Base-by-base conservation (phyloP, 2,113 vertebrate genomes). In the Cynopterus brachyotis region DNA sequence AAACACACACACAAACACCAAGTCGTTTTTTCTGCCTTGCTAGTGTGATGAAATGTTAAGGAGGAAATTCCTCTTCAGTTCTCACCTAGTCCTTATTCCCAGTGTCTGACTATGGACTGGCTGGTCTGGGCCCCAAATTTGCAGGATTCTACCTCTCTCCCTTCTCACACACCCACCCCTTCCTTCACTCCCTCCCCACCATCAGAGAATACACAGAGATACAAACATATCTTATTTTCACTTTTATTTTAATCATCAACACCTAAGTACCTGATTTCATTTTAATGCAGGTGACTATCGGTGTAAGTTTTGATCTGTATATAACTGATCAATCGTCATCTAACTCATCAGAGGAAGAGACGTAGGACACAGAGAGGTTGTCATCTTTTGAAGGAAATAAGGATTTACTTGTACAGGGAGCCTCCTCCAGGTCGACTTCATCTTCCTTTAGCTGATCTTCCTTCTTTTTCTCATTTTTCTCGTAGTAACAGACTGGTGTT, bases 301-400 rank as follows among this genome's bases (percentile, higher is more conserved):
- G 28, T 22, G 4, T 32, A 3, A 6, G 8, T 64, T 91, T 30
- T 66, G 11, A 12, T 85, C 40, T 84, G 22, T 35, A 16, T 30
- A 6, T 15, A 67, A 50, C 50, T 16, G 9, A 26, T 2, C 4
- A n/a, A 5, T 22, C 10, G 67, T 35, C 42, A 50, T 40, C 53
- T 26, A 40, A 45, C 5, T 9, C 4, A 59, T 59, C 22, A 32
- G 16, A 17, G 40, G 40, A 50, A 75, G 47, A 40, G 1, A 3
- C 11, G 15, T 8, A 0, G 53, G 55, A 12, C 16, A 45, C 6
- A 28, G 42, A 12, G 24, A 17, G 26, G 2, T 92, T 59, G 28
- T 5, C 0, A 19, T 2, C 9, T 19, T 13, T 24, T 15, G 22
- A 2, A 13, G 2, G 6, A 2, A 8, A 11, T 0, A 16, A 0